Conservation (phyloP, 2,888 invertebrate genomes). For the Epicampocera succincta region DNA sequence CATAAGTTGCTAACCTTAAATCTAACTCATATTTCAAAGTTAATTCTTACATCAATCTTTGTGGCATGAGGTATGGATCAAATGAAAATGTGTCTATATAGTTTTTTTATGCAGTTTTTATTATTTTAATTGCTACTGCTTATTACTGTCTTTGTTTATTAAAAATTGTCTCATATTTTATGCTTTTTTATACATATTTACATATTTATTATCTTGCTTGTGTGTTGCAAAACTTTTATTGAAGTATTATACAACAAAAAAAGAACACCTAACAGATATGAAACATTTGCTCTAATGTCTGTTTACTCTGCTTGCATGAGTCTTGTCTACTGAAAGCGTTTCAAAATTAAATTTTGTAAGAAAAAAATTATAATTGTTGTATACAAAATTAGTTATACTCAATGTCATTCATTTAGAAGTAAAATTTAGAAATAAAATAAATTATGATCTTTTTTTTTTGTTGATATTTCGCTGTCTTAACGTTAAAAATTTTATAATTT, state of each 20-base stretch:
- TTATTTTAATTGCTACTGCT: background rate
- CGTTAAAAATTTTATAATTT: too few species aligned
- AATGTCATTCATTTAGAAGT: too few species aligned
- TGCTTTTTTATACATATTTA: background rate
- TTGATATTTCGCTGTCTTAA: too few species aligned
- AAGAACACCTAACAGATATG: slow-evolving; percentile 27
- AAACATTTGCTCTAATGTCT: background rate
- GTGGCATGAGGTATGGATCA: slow-evolving; percentile 29
- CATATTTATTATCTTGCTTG: slow-evolving; percentile 29
- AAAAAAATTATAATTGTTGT: too few species aligned
- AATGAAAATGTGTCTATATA: background rate
- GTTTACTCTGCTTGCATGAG: too few species aligned
- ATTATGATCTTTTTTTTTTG: too few species aligned
- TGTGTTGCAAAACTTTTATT: slow-evolving; percentile 29
- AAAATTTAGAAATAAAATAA: too few species aligned
- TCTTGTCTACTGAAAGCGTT: too few species aligned
- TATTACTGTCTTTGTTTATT: slow-evolving; percentile 12
- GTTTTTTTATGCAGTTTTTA: background rate
- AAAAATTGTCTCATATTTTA: slow-evolving; percentile 19
- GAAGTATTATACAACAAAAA: slow-evolving; percentile 17
- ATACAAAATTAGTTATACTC: too few species aligned
- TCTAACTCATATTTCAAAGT: slow-evolving; percentile 59
- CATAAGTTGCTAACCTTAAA: slow-evolving; percentile 64
- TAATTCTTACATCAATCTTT: slow-evolving; percentile 60
- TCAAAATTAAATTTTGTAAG: too few species aligned